A percentile compares a stretch with the other conserved stretches of the same genome.
phyloP scores from a whole-genome alignment of 2,797 vertebrate genomes.

The Coluber constrictor region DNA sequence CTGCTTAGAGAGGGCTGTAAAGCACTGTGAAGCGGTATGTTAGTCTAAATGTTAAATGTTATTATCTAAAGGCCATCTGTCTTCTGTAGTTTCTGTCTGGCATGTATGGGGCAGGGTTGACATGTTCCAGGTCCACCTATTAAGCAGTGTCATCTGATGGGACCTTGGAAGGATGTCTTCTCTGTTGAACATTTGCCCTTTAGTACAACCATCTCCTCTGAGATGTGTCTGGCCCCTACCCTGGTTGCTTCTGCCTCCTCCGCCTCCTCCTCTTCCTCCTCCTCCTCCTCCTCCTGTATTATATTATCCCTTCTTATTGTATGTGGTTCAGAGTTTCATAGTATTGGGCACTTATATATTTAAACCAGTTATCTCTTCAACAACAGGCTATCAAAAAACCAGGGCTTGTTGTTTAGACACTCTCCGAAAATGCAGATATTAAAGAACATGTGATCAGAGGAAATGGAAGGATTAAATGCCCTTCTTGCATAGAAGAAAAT shows the following conservation, averaged over 20 bases:
- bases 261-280: no score
- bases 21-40: no score
- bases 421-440: background rate
- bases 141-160: background rate
- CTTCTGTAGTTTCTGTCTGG: background rate
- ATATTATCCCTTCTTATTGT: background rate
- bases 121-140: background rate
- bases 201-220: background rate
- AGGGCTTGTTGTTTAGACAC: background rate
- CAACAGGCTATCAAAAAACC: background rate
- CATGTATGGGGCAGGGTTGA: background rate
- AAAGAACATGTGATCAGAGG: background rate
- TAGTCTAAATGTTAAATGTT: no score
- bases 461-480: background rate
- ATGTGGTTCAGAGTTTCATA: background rate
- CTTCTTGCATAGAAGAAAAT: background rate
- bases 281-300: no score
- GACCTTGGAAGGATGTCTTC: background rate
- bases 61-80: background rate
- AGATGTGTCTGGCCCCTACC: background rate
- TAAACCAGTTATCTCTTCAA: background rate
- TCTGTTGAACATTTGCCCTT: background rate
- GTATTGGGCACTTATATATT: background rate
- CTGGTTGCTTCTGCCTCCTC: background rate
- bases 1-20: no score